Evolutionary conservation across 1,140 invertebrate genomes (phyloP).

Genomic region (Drosophila varians): DNA sequence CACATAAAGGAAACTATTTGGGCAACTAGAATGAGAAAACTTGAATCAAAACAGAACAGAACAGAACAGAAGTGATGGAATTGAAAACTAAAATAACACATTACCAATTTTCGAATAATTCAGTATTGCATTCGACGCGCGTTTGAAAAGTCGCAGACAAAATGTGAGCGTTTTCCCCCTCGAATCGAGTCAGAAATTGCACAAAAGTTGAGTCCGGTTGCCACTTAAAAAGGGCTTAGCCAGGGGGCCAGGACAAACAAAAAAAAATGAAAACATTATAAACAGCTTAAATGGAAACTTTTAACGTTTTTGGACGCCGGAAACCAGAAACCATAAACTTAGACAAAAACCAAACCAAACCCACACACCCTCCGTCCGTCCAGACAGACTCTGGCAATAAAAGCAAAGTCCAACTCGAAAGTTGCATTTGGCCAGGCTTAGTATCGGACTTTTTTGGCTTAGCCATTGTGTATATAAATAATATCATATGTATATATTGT

Average conservation of each 20-base stretch:
- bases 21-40: slow-evolving; percentile 8
- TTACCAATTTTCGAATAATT: not conserved
- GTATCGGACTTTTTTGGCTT: slow-evolving; percentile 67
- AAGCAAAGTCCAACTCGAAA: slow-evolving; percentile 60
- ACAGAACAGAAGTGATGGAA: slow-evolving; percentile 13
- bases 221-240: slow-evolving; percentile 50
- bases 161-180: not conserved
- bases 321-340: slow-evolving; percentile 69
- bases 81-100: not conserved
- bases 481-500: slow-evolving; percentile 11
- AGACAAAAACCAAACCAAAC: slow-evolving; percentile 67
- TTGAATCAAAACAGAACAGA: slow-evolving; percentile 38
- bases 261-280: slow-evolving; percentile 70
- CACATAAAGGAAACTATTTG: slow-evolving; percentile 7
- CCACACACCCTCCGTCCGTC: slow-evolving; percentile 9
- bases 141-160: slow-evolving; percentile 2
- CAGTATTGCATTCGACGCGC: slow-evolving; percentile 7
- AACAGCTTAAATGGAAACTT: slow-evolving; percentile 71
- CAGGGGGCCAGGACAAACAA: slow-evolving; percentile 3
- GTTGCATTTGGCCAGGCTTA: slow-evolving; percentile 70
- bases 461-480: slow-evolving; percentile 51
- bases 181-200: slow-evolving; percentile 25
- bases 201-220: slow-evolving; percentile 30
- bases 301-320: slow-evolving; percentile 49
- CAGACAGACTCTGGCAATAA: slow-evolving; percentile 40